These are phyloP conservation scores for Zosterops borbonicus DNA, from an alignment of 2,113 vertebrate genomes.

Conservation along the genomic window DNA sequence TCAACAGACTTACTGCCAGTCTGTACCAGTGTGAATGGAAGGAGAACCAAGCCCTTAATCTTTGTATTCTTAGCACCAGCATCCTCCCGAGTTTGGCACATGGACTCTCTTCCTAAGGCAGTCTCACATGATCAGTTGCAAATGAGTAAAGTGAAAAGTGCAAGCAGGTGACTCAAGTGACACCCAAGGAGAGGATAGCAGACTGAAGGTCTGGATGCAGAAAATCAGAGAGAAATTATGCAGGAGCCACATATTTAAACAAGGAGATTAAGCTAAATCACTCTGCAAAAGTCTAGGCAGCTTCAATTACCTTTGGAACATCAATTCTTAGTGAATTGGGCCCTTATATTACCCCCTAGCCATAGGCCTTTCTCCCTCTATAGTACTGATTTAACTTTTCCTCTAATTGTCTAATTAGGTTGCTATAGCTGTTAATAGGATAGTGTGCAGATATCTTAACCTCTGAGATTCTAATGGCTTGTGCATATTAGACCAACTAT, in stretches of 20 bases:
- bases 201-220: neutral
- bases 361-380: slow-evolving; percentile 12
- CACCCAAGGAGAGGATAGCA: neutral
- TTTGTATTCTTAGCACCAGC: neutral
- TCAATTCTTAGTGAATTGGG: slow-evolving; percentile 79
- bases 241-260: neutral
- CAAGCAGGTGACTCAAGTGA: neutral
- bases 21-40: neutral
- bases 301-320: slow-evolving; percentile 28
- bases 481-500: slow-evolving; percentile 68
- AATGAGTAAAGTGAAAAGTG: neutral
- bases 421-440: slow-evolving; percentile 76
- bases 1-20: neutral
- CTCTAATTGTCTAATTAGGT: slow-evolving; percentile 81
- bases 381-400: slow-evolving; percentile 76
- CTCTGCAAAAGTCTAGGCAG: slow-evolving; percentile 6
- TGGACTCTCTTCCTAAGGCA: neutral
- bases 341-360: slow-evolving; percentile 57
- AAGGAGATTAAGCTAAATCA: neutral
- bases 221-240: neutral
- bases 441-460: slow-evolving; percentile 72
- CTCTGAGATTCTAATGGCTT: slow-evolving; percentile 58
- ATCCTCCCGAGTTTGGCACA: neutral
- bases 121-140: neutral
- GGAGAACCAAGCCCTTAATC: neutral